Percentiles rank a stretch among this genome's conserved stretches.
These are phyloP conservation scores for Brenthis daphne DNA, from an alignment of 2,888 invertebrate species.

Conservation along the genomic window DNA sequence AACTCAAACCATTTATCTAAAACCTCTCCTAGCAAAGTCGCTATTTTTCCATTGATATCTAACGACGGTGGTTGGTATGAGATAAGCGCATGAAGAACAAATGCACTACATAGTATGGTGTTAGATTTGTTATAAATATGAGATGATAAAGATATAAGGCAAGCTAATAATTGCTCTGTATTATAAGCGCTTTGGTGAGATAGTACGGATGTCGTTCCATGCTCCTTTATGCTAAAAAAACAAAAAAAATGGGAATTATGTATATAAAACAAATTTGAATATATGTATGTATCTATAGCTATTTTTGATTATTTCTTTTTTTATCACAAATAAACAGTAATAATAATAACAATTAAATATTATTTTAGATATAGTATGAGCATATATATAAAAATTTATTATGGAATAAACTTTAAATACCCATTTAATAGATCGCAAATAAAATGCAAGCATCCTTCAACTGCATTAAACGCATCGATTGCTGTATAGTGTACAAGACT, in stretches of 20 bases:
- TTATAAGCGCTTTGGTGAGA: conserved; percentile 74
- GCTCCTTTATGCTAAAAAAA: conserved; percentile 54
- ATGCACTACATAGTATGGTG: conserved; percentile 60
- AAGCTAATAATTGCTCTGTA: conserved; percentile 66
- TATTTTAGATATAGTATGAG: too few relatives aligned
- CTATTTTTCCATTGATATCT: conserved; percentile 52
- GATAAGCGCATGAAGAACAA: conserved; percentile 65
- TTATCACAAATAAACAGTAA: too few relatives aligned
- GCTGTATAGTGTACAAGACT: conserved; percentile 63
- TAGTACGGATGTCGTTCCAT: conserved; percentile 60
- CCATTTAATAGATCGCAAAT: conserved; percentile 68
- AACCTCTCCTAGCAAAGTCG: conserved; percentile 54
- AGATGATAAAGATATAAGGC: conserved; percentile 55
- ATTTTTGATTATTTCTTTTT: too few relatives aligned
- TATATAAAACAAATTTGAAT: too few relatives aligned
- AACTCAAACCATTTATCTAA: conserved; percentile 62
- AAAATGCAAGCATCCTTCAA: conserved; percentile 66
- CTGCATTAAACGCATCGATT: conserved; percentile 54
- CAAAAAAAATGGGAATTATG: not conserved
- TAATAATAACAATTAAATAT: too few relatives aligned
- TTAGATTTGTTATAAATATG: conserved; percentile 52
- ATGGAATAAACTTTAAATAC: conserved; percentile 45
- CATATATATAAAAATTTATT: too few relatives aligned
- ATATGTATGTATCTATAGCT: too few relatives aligned
- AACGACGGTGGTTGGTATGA: conserved; percentile 64